phyloP scores from a whole-genome alignment of 2,113 vertebrate genomes.

The Probosciger aterrimus region DNA sequence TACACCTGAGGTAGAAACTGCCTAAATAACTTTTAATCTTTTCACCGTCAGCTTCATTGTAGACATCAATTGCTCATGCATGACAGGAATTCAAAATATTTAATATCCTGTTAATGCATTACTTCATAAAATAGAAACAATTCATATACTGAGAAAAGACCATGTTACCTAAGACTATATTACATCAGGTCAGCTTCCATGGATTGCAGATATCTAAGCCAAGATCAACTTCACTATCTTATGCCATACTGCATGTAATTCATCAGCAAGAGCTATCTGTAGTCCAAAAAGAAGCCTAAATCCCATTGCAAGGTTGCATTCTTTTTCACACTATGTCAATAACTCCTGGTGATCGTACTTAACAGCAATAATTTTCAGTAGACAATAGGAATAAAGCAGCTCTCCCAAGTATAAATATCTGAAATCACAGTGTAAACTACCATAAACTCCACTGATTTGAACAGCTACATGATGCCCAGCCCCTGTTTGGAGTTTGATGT shows the following conservation, averaged over 20 bases:
- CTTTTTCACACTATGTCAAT: not conserved
- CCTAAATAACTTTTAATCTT: not conserved
- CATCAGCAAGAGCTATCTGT: not conserved
- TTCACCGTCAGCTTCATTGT: not conserved
- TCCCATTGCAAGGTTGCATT: not conserved
- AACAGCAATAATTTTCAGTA: not conserved
- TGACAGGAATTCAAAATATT: not conserved
- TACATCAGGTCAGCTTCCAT: not conserved
- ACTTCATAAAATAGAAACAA: not conserved
- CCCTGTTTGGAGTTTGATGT: not conserved
- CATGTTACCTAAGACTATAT: not conserved
- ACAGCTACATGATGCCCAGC: not conserved
- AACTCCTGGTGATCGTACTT: not conserved
- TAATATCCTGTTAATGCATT: not conserved
- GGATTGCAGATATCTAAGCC: not conserved
- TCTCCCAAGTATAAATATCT: not conserved
- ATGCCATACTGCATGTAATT: not conserved
- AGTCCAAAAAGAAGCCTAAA: not conserved
- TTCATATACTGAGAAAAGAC: not conserved
- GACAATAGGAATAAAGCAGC: not conserved
- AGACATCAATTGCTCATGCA: not conserved
- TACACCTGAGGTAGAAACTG: not conserved
- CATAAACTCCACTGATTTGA: not conserved
- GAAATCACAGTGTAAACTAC: not conserved
- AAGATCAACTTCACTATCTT: not conserved